phyloP scores from a whole-genome alignment of 53 echinoderm and acorn worm species.

The Paracentrotus lividus region DNA sequence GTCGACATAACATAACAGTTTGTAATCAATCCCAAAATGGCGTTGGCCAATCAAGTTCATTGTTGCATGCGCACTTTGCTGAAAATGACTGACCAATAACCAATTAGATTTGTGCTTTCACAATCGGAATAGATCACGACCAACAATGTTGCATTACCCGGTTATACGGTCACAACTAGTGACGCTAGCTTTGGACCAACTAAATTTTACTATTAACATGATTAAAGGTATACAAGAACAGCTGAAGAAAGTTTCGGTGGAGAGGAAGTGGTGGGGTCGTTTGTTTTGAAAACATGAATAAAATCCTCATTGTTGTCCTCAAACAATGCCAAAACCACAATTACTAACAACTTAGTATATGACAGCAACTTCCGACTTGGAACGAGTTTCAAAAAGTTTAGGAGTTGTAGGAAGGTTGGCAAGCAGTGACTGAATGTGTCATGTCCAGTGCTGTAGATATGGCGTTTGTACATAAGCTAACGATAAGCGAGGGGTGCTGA shows the following conservation, averaged over 20 bases:
- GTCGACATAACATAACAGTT: too few relatives aligned
- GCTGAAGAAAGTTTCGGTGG: not conserved
- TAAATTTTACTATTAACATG: too few relatives aligned
- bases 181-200: too few relatives aligned
- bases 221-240: not conserved
- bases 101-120: too few relatives aligned
- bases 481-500: not conserved
- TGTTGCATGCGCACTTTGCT: too few relatives aligned
- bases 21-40: too few relatives aligned
- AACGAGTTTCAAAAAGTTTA: not conserved
- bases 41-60: too few relatives aligned
- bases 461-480: not conserved
- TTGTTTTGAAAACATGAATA: not conserved
- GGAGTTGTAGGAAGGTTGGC: not conserved
- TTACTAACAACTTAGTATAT: not conserved
- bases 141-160: too few relatives aligned
- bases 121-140: too few relatives aligned
- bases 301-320: not conserved
- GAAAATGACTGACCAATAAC: too few relatives aligned
- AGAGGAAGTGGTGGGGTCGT: not conserved
- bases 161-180: too few relatives aligned
- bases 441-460: not conserved
- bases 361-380: constrained; percentile 1
- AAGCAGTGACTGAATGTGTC: not conserved
- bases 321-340: not conserved